Evolutionary conservation across 1,140 invertebrate genomes (phyloP).

Genomic region (Panulirus ornatus): DNA sequence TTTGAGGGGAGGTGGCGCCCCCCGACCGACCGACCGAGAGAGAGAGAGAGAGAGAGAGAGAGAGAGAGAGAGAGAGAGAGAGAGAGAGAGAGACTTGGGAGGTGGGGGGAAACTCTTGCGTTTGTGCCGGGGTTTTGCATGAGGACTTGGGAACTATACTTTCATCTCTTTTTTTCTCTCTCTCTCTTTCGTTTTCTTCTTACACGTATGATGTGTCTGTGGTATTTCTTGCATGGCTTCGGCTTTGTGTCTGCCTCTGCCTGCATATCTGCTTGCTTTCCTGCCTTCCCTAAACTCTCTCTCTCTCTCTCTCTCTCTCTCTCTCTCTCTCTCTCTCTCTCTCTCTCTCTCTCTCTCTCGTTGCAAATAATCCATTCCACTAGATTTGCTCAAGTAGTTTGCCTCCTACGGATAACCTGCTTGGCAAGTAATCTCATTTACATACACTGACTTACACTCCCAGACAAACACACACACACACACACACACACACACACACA

Average conservation of each 20-base stretch:
- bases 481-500: conserved; percentile 21
- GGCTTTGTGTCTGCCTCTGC: no score
- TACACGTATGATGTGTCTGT: no score
- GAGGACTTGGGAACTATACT: neutral
- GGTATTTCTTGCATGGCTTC: no score
- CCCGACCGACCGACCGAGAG: no score
- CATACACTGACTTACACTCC: neutral
- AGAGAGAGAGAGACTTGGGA: neutral
- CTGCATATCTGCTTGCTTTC: no score
- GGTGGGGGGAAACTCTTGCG: neutral
- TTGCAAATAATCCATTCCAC: neutral
- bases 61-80: conserved; percentile 2
- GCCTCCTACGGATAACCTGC: no score
- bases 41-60: conserved; percentile 7
- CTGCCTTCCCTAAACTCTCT: neutral
- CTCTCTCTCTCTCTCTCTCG: neutral
- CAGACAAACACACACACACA: conserved; percentile 24
- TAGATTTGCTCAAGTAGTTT: no score
- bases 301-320: neutral
- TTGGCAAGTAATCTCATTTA: no score
- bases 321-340: neutral
- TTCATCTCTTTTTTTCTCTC: neutral
- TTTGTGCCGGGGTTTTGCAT: neutral
- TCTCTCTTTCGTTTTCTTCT: no score
- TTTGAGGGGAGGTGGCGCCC: no score